A percentile compares a stretch with the other conserved stretches of the same genome.
Evolutionary conservation across 2,113 vertebrate genomes (phyloP).

Genomic region (Sialia sialis): DNA sequence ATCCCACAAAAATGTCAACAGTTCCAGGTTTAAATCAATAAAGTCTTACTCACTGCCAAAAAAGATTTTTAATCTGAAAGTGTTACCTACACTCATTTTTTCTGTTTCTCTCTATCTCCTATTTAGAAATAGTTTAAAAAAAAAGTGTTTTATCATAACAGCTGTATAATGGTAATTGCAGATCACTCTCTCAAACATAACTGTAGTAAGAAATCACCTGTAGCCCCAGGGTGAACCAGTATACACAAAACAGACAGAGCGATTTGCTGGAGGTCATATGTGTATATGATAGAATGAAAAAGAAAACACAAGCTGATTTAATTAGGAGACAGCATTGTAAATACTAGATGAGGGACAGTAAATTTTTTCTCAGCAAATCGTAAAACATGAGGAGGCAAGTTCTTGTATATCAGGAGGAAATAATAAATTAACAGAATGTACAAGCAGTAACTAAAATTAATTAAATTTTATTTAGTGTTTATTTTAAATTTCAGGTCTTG

Average conservation of each 20-base stretch:
- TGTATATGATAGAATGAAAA: neutral
- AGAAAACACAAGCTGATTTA: neutral
- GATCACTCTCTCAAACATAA: neutral
- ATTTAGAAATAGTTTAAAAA: neutral
- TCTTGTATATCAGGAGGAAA: neutral
- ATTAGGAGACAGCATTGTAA: neutral
- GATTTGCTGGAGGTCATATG: neutral
- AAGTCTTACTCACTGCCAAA: slow-evolving; percentile 5
- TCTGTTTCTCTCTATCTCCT: neutral
- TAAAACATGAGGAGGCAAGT: neutral
- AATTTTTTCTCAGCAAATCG: neutral
- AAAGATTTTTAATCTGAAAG: slow-evolving; percentile 25
- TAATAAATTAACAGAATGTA: neutral
- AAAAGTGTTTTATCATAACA: neutral
- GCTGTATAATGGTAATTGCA: neutral
- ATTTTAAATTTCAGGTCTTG: neutral
- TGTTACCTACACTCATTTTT: neutral
- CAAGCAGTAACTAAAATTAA: neutral
- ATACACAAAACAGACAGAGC: neutral
- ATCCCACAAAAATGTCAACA: neutral
- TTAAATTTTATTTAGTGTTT: neutral
- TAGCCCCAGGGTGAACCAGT: neutral
- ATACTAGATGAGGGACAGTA: neutral
- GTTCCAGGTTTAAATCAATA: slow-evolving; percentile 38
- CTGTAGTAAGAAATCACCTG: neutral